These are phyloP conservation scores for Andrena chrysosceles DNA, from an alignment of 2,888 invertebrate species.

Conservation along the genomic window DNA sequence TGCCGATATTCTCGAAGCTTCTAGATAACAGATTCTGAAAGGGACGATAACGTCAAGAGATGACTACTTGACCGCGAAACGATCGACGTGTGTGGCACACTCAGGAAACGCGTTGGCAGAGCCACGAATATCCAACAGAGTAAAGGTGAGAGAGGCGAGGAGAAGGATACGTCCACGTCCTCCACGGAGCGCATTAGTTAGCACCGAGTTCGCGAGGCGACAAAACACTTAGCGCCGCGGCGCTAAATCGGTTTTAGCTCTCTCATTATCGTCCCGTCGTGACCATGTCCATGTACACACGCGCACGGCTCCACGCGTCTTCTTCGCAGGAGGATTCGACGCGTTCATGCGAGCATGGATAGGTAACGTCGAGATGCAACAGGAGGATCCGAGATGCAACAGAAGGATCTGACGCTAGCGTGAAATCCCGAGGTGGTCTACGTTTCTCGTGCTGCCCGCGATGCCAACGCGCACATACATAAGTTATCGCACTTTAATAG, in stretches of 20 bases:
- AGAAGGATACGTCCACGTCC: constrained; percentile 27
- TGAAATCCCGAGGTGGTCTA: neutral
- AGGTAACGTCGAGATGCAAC: neutral
- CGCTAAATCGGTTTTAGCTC: constrained; percentile 78
- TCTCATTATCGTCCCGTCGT: constrained; percentile 73
- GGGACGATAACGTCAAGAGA: constrained; percentile 48
- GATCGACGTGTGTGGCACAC: constrained; percentile 45
- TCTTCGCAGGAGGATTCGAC: constrained; percentile 9
- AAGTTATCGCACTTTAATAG: constrained; percentile 65
- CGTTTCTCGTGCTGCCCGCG: neutral
- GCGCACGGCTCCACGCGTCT: neutral
- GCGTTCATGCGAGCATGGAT: neutral
- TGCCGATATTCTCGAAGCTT: constrained; percentile 9
- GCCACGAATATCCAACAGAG: constrained; percentile 39
- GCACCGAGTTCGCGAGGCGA: constrained; percentile 77
- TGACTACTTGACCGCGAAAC: neutral
- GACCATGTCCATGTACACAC: neutral
- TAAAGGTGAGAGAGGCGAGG: constrained; percentile 39
- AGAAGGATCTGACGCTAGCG: neutral
- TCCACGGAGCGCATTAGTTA: constrained; percentile 79
- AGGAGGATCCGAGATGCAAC: neutral
- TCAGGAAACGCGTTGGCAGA: constrained; percentile 26
- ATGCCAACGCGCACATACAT: constrained; percentile 56
- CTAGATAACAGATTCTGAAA: constrained; percentile 20
- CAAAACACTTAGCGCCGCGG: constrained; percentile 79